Base-by-base conservation (phyloP, 2,113 vertebrate species). In the Triplophysa siluroides region DNA sequence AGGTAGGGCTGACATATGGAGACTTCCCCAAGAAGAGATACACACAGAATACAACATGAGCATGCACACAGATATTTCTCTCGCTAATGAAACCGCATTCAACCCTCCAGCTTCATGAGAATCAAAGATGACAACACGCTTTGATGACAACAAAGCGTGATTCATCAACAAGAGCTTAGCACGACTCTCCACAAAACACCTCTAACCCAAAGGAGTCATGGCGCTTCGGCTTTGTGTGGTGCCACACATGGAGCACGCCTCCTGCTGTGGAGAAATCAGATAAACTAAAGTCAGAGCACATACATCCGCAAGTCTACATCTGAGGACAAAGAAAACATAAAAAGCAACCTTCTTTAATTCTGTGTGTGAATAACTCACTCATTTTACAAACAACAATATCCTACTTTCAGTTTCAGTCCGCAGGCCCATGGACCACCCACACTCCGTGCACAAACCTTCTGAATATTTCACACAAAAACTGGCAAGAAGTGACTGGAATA, bases 141-240 rank as follows among this genome's bases (percentile, higher is more conserved):
- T 76, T 65, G 74, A 77, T 77, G 45, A 29, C 41, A 77, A 54
- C 45, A 54, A 64, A 63, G 60, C 73, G 11, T 2, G 58, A 75
- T 24, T 75, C 41, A 4, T 62, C 58, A 50, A 76, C 74, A 76
- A 73, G 29, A 73, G 54, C 33, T 73, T 61, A 60, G 71, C 71
- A 73, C 3, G 41, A 62, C 73, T 13, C 60, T 76, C 21, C 60
- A 63, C 73, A 29, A 77, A 77, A 58, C 56, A 26, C 45, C 26
- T 38, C 67, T 66, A 24, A 29, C 61, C 21, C 19, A 50, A 47
- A 47, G 63, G 62, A 74, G 21, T 41, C 45, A 23, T 73, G 69
- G 70, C 43, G 50, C 45, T 38, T 76, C 74, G 26, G 60, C 66
- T 9, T 71, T n/a, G 47, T 45, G 23, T 54, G 47, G 16, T 2